Evolutionary conservation across 2,888 invertebrate genomes (phyloP).

Genomic region (Criorhina ranunculi): DNA sequence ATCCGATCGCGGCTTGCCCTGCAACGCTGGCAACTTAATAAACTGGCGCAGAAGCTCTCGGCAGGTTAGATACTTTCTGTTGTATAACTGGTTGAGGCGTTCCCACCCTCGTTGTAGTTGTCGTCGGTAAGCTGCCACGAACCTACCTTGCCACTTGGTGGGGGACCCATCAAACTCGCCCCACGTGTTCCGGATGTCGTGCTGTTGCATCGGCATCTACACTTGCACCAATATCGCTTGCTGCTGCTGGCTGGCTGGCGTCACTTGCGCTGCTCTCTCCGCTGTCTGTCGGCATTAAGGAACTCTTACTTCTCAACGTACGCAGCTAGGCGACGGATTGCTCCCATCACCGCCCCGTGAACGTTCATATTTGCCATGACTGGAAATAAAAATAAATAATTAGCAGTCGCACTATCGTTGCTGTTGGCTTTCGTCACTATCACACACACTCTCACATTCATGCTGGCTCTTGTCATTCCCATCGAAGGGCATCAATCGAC

Average conservation of each 20-base stretch:
- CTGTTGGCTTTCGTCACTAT: too few relatives aligned
- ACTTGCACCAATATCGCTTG: conserved; percentile 18
- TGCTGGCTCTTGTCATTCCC: too few relatives aligned
- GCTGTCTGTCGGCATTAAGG: not conserved
- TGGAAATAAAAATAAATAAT: too few relatives aligned
- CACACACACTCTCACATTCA: too few relatives aligned
- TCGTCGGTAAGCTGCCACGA: conserved; percentile 51
- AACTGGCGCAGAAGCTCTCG: conserved; percentile 16
- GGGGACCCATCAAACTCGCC: conserved; percentile 37
- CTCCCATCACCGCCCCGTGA: too few relatives aligned
- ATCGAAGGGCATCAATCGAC: too few relatives aligned
- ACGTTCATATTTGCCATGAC: too few relatives aligned
- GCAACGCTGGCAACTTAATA: not conserved
- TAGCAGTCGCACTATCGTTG: too few relatives aligned
- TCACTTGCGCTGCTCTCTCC: not conserved
- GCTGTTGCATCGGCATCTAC: conserved; percentile 13
- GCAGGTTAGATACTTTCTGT: not conserved
- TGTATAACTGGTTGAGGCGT: not conserved
- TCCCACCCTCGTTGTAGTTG: conserved; percentile 49
- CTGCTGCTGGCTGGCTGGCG: conserved; percentile 17
- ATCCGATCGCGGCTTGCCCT: not conserved
- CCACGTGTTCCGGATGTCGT: conserved; percentile 22
- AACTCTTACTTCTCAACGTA: too few relatives aligned
- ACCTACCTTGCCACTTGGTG: conserved; percentile 38
- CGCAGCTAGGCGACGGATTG: too few relatives aligned